A percentile compares a stretch with the other conserved stretches of the same genome.
Conservation (phyloP, 53 echinoderm and acorn worm species). For the Luidia sarsii region DNA sequence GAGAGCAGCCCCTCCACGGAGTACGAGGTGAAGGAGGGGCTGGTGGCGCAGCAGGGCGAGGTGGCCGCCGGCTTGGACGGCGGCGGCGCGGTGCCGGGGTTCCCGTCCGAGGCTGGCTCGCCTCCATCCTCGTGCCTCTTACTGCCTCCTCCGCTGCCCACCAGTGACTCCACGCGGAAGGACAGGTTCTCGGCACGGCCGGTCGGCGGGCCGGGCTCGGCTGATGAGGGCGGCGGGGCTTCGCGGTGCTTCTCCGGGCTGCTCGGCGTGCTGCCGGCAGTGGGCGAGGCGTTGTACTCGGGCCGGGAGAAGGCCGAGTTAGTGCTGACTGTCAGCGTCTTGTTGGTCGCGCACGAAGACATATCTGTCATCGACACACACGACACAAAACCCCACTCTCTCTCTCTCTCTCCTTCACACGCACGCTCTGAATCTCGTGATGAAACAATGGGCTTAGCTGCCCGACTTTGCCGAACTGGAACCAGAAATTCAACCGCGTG, state of each 20-base stretch:
- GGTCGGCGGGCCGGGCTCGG: too few relatives aligned
- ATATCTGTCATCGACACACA: too few relatives aligned
- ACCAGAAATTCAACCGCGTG: too few relatives aligned
- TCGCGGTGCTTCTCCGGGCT: constrained; percentile 48
- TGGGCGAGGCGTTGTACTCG: constrained; percentile 58
- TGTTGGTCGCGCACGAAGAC: constrained; percentile 63
- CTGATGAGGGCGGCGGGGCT: neutral
- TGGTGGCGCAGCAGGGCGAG: constrained; percentile 42
- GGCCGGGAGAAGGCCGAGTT: constrained; percentile 90
- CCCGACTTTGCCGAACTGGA: too few relatives aligned
- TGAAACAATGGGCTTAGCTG: too few relatives aligned
- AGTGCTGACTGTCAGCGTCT: constrained; percentile 85
- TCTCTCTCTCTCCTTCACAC: too few relatives aligned
- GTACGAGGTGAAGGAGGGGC: constrained; percentile 43
- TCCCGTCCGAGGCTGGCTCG: constrained; percentile 53
- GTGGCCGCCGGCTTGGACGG: constrained; percentile 47
- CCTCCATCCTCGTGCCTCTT: constrained; percentile 41
- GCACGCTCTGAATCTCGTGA: too few relatives aligned
- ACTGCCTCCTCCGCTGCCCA: too few relatives aligned
- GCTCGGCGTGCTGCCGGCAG: constrained; percentile 55
- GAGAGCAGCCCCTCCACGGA: constrained; percentile 67
- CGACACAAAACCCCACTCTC: too few relatives aligned
- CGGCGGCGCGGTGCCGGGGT: constrained; percentile 49
- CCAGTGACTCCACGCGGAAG: constrained; percentile 64
- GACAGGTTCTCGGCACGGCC: constrained; percentile 58